A percentile compares a stretch with the other conserved stretches of the same genome.
These are phyloP conservation scores for Cebus imitator DNA, from an alignment of 2,113 vertebrate species.

Conservation along the genomic window DNA sequence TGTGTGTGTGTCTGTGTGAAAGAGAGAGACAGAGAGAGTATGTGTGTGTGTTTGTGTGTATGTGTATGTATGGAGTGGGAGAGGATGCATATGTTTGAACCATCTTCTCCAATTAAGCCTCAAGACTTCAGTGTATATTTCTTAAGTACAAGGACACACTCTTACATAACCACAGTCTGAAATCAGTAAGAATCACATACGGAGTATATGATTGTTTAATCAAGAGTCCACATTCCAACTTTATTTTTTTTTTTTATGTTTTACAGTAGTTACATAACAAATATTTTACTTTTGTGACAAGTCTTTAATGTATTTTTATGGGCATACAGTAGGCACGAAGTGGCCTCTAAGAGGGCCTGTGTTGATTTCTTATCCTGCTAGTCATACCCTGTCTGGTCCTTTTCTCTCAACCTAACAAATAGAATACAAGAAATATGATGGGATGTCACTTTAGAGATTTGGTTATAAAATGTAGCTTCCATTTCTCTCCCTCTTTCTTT, in stretches of 20 bases:
- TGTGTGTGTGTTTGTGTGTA: neutral
- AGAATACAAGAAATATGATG: neutral
- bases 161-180: neutral
- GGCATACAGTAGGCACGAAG: neutral
- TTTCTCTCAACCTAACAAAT: neutral
- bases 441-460: neutral
- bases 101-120: neutral
- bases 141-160: neutral
- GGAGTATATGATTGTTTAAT: neutral
- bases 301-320: neutral
- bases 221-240: neutral
- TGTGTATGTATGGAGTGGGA: neutral
- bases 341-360: neutral
- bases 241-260: neutral
- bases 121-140: neutral
- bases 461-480: neutral
- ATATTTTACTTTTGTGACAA: neutral
- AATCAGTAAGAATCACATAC: neutral
- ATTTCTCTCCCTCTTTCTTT: neutral
- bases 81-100: neutral
- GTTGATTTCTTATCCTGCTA: neutral
- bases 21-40: too few species aligned
- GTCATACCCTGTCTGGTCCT: neutral
- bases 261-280: neutral
- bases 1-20: neutral